Conservation (phyloP, 1,140 invertebrate species). For the Macrocentrus cingulum region DNA sequence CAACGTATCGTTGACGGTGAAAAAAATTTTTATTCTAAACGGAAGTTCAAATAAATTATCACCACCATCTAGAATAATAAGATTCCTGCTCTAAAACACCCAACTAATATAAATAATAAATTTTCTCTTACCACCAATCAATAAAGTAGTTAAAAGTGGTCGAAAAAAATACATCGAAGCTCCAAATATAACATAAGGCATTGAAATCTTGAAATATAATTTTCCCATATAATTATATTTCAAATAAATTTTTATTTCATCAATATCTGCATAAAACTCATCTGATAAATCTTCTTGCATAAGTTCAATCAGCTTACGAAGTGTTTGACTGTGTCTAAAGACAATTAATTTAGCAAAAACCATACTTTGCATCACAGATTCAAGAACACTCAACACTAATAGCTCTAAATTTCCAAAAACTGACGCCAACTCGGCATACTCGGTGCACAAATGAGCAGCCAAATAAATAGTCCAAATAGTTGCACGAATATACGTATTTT, state of each 20-base stretch:
- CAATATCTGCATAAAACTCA: slow-evolving; percentile 26
- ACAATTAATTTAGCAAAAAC: slow-evolving; percentile 28
- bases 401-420: slow-evolving; percentile 29
- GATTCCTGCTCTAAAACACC: neutral
- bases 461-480: slow-evolving; percentile 30
- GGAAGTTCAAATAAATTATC: slow-evolving; percentile 27
- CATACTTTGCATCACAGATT: slow-evolving; percentile 32
- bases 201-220: slow-evolving; percentile 30
- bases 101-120: neutral
- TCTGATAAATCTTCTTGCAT: slow-evolving; percentile 27
- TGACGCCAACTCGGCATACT: slow-evolving; percentile 26
- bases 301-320: slow-evolving; percentile 21
- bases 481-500: slow-evolving; percentile 30
- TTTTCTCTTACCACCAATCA: neutral
- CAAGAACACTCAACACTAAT: slow-evolving; percentile 33
- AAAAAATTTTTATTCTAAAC: slow-evolving; percentile 22
- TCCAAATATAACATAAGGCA: slow-evolving; percentile 25
- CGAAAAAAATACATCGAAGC: slow-evolving; percentile 27
- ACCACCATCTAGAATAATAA: neutral
- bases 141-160: slow-evolving; percentile 17
- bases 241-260: slow-evolving; percentile 33
- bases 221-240: slow-evolving; percentile 34
- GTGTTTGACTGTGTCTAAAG: slow-evolving; percentile 27
- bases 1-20: slow-evolving; percentile 9
- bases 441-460: slow-evolving; percentile 27